A percentile compares a stretch with the other conserved stretches of the same genome.
These are phyloP conservation scores for Corythaixoides concolor DNA, from an alignment of 2,113 vertebrate species.

Conservation along the genomic window DNA sequence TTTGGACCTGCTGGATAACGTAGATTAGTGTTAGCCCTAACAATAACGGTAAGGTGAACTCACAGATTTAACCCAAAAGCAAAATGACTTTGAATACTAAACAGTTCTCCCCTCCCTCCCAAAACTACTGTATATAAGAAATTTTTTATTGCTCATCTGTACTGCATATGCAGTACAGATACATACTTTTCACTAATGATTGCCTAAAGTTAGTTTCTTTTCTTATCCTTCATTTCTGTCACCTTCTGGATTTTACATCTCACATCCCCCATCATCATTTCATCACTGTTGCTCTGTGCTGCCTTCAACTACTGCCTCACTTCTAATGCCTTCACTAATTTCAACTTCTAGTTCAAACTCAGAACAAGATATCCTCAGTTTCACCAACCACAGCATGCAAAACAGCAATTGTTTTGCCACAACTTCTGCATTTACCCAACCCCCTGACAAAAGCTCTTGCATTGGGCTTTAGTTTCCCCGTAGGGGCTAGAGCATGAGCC, in stretches of 20 bases:
- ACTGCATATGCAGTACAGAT: background rate
- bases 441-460: background rate
- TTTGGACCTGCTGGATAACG: background rate
- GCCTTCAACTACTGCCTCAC: background rate
- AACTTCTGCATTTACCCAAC: background rate
- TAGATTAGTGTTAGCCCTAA: background rate
- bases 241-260: background rate
- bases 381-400: background rate
- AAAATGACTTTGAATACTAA: background rate
- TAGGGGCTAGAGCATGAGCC: background rate
- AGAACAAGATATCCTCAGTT: background rate
- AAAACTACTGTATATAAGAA: background rate
- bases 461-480: background rate
- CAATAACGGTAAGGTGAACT: background rate
- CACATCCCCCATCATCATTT: background rate
- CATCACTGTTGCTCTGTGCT: background rate
- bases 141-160: background rate
- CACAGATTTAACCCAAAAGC: background rate
- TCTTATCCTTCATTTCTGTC: background rate
- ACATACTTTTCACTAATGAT: background rate
- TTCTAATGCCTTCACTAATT: background rate
- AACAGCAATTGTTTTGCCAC: background rate
- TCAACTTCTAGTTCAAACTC: background rate
- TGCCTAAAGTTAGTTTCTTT: background rate
- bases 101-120: background rate